These are phyloP conservation scores for Crenuchus spilurus DNA, from an alignment of 2,797 vertebrate species.

Conservation along the genomic window DNA sequence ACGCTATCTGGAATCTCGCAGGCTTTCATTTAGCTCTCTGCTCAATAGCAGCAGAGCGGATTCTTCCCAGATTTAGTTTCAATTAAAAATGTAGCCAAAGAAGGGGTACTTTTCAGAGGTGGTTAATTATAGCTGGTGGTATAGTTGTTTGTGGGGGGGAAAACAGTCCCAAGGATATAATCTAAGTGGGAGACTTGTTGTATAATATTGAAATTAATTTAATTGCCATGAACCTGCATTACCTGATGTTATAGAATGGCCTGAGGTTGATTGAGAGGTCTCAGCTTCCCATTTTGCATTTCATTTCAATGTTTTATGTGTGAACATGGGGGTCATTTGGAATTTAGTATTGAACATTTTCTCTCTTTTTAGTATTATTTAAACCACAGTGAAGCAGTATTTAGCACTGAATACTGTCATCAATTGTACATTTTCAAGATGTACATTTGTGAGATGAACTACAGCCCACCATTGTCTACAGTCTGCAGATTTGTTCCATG, in stretches of 20 bases:
- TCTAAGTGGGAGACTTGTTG: background rate
- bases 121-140: slow-evolving; percentile 31
- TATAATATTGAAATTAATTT: background rate
- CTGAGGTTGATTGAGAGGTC: background rate
- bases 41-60: slow-evolving; percentile 58
- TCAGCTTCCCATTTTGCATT: background rate
- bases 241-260: background rate
- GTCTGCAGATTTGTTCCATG: slow-evolving; percentile 35
- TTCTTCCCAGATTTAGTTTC: slow-evolving; percentile 69
- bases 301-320: background rate
- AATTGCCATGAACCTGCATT: background rate
- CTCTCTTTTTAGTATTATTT: too few species aligned
- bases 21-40: slow-evolving; percentile 76
- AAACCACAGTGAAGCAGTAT: background rate
- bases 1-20: slow-evolving; percentile 73
- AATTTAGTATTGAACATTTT: background rate
- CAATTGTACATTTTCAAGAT: background rate
- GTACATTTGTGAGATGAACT: slow-evolving; percentile 1
- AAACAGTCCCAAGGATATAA: slow-evolving; percentile 12
- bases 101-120: slow-evolving; percentile 14
- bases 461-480: slow-evolving; percentile 13
- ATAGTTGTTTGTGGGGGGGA: background rate
- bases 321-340: background rate
- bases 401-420: slow-evolving; percentile 9
- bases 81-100: slow-evolving; percentile 65